phyloP scores from a whole-genome alignment of 2,113 vertebrate genomes.

The Myotis lucifugus region DNA sequence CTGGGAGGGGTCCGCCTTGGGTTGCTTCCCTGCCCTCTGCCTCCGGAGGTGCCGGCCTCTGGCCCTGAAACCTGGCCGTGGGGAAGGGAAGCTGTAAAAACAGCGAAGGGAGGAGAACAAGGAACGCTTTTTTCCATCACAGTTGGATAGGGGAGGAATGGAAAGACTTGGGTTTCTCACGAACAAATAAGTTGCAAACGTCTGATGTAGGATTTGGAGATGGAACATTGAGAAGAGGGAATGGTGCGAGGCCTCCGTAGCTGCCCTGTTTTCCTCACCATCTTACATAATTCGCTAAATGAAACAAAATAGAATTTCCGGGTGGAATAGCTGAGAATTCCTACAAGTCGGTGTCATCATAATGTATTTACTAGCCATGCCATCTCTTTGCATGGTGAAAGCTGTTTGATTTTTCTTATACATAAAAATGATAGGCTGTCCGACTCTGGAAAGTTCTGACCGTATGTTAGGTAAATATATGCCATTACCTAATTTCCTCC shows the following conservation, averaged over 20 bases:
- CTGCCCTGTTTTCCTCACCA: neutral
- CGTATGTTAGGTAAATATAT: neutral
- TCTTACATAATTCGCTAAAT: neutral
- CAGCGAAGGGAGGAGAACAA: neutral
- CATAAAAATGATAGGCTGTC: neutral
- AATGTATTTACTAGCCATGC: neutral
- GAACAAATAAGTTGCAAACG: too few species aligned
- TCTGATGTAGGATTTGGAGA: neutral
- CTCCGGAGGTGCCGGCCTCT: neutral
- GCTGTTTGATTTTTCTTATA: neutral
- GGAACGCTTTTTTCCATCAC: neutral
- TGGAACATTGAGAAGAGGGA: neutral
- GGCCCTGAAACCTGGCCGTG: neutral
- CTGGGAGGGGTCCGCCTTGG: rapidly evolving
- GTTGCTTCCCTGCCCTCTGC: neutral
- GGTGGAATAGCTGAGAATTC: neutral
- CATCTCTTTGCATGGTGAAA: neutral
- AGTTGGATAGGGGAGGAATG: neutral
- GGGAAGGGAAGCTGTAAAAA: neutral
- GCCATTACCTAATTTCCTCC: neutral
- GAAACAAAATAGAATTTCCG: neutral
- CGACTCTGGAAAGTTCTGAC: neutral
- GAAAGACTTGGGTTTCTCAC: neutral
- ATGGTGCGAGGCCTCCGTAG: neutral
- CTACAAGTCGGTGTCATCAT: neutral